A percentile compares a stretch with the other conserved stretches of the same genome.
These are phyloP conservation scores for Diploptera punctata DNA, from an alignment of 2,888 invertebrate genomes.

Conservation along the genomic window DNA sequence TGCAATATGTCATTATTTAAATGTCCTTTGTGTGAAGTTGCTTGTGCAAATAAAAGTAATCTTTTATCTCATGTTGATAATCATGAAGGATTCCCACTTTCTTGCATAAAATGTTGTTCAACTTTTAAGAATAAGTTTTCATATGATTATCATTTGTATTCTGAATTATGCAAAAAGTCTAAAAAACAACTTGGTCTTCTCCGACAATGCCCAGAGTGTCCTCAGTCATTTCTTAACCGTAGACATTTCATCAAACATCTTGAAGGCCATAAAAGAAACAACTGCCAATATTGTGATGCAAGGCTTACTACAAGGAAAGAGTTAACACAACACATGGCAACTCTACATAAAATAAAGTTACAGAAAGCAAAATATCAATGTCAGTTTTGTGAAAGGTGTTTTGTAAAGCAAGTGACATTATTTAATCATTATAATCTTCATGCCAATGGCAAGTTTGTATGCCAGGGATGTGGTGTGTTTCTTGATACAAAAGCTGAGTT, in stretches of 20 bases:
- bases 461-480: constrained; percentile 49
- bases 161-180: constrained; percentile 1
- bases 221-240: neutral
- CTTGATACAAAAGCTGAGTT: constrained; percentile 44
- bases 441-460: constrained; percentile 47
- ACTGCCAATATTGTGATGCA: constrained; percentile 46
- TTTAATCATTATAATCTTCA: constrained; percentile 48
- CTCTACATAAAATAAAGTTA: constrained; percentile 45
- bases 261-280: constrained; percentile 47
- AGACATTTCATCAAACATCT: constrained; percentile 46
- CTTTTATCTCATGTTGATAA: constrained; percentile 7
- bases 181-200: neutral
- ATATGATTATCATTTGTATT: neutral
- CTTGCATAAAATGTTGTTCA: constrained; percentile 5
- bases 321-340: constrained; percentile 46
- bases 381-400: constrained; percentile 47
- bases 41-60: neutral
- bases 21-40: constrained; percentile 15
- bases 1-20: constrained; percentile 5
- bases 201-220: neutral
- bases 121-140: constrained; percentile 13
- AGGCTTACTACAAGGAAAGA: constrained; percentile 47
- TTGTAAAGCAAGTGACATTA: constrained; percentile 47
- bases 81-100: neutral
- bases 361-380: constrained; percentile 47